Evolutionary conservation across 2,797 vertebrate genomes (phyloP).

Genomic region (Rhynchotus rufescens): DNA sequence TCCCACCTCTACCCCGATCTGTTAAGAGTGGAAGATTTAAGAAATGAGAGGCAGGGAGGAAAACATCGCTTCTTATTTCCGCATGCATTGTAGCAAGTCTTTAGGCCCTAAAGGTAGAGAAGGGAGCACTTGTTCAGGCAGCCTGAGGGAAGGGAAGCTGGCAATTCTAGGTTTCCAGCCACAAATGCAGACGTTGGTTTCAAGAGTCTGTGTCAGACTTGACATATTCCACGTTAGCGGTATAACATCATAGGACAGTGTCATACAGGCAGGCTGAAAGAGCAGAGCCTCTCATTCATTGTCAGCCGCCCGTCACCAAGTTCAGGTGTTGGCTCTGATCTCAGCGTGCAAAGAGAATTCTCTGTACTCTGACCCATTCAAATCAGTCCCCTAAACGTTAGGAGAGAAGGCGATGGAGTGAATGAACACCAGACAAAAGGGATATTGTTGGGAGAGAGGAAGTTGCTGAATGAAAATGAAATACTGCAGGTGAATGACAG

Average conservation of each 20-base stretch:
- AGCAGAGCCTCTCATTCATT: not conserved
- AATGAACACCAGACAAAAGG: not conserved
- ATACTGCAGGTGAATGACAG: conserved; percentile 14
- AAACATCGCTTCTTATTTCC: not conserved
- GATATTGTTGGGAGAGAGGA: not conserved
- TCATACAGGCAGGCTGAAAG: not conserved
- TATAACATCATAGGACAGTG: fast-evolving
- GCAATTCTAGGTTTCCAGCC: not conserved
- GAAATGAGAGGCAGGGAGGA: not conserved
- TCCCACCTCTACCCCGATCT: not conserved
- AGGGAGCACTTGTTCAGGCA: not conserved
- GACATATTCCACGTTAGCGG: not conserved
- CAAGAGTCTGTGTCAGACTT: not conserved
- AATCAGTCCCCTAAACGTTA: not conserved
- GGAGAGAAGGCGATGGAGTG: not conserved
- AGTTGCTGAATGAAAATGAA: not conserved
- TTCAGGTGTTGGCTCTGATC: not conserved
- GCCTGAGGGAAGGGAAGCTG: not conserved
- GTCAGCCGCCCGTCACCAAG: not conserved
- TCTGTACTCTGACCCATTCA: not conserved
- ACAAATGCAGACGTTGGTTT: not conserved
- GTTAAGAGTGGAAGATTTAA: not conserved
- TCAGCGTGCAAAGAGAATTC: not conserved
- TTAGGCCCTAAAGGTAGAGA: not conserved
- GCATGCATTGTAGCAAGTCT: not conserved